Percentiles rank a stretch among this genome's conserved stretches.
phyloP scores from a whole-genome alignment of 2,113 vertebrate genomes.

The Coturnix japonica region DNA sequence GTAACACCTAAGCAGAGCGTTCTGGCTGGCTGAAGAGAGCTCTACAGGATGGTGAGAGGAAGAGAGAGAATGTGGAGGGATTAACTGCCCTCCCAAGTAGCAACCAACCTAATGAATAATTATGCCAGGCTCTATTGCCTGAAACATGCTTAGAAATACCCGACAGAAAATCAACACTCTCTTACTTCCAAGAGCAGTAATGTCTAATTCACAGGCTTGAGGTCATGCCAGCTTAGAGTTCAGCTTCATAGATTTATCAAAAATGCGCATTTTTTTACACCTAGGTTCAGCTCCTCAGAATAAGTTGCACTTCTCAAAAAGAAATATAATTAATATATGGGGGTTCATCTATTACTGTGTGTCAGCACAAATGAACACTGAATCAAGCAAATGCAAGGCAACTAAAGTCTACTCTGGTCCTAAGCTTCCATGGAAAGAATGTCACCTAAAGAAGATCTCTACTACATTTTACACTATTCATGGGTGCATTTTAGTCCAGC shows the following conservation, averaged over 20 bases:
- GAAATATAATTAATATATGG: background rate
- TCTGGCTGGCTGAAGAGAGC: background rate
- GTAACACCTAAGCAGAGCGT: background rate
- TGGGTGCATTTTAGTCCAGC: fast-evolving
- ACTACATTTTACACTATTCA: background rate
- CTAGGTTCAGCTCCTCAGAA: conserved; percentile 5
- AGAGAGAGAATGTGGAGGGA: background rate
- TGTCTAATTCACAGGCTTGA: background rate
- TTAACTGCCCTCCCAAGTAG: conserved; percentile 42
- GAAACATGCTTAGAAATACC: conserved; percentile 25
- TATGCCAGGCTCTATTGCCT: conserved; percentile 7
- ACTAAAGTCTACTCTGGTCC: background rate
- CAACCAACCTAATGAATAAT: conserved; percentile 24
- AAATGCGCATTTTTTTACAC: background rate
- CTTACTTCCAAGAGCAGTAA: background rate
- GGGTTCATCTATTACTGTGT: background rate
- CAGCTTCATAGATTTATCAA: conserved; percentile 19
- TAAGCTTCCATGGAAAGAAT: background rate
- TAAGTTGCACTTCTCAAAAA: conserved; percentile 22
- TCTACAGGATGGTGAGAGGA: background rate
- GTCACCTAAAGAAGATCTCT: background rate
- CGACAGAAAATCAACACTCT: conserved; percentile 20
- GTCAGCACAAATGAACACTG: background rate
- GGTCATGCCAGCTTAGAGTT: background rate
- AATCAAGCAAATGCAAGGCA: background rate